Evolutionary conservation across 2,113 vertebrate genomes (phyloP), one percentile per base, ranked within the genome.

Genomic region (Pollimyrus isidori): DNA sequence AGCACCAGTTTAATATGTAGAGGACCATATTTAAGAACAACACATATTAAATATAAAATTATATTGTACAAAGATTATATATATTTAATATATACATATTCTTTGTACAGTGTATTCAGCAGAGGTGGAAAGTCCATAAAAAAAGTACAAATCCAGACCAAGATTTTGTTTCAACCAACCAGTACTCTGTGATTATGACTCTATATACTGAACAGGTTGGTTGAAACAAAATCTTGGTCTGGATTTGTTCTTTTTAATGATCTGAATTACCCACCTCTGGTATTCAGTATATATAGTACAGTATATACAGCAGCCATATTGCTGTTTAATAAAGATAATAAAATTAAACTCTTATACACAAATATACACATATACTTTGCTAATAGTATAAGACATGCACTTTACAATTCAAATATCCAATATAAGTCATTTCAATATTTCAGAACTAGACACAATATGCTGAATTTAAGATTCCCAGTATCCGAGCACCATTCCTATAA

Each of bases 261-360:
- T 11, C 62, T 30, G 58, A 65, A 26, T 65, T 69, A 69, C n/a
- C 62, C 9, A 13, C 26, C 26, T 69, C n/a, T 69, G 26, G n/a
- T 69, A 45, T 84, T 84, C 82, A 84, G 9, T 84, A 84, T 46
- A 93, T 92, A 94, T 94, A 95, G 95, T 96, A 96, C 94, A 97
- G 95, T 93, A 93, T 94, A 91, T 94, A 92, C 90, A 94, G 94
- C 92, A 94, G 94, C 94, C 92, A 42, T 21, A 93, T 92, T 95
- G 94, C 92, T 95, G 92, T 94, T 96, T 93, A 92, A 93, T 94
- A 94, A 93, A 97, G 90, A 87, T 93, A 93, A 92, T 93, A 95
- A 95, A 94, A 95, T 95, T 94, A 94, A 94, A 95, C 92, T 96
- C 95, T 96, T 97, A 96, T 96, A 93, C 95, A 98, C 96, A 97